Evolutionary conservation across 2,113 vertebrate species (phyloP), one percentile per base, ranked within the genome.

Genomic region (Sinocyclocheilus maitianheensis): DNA sequence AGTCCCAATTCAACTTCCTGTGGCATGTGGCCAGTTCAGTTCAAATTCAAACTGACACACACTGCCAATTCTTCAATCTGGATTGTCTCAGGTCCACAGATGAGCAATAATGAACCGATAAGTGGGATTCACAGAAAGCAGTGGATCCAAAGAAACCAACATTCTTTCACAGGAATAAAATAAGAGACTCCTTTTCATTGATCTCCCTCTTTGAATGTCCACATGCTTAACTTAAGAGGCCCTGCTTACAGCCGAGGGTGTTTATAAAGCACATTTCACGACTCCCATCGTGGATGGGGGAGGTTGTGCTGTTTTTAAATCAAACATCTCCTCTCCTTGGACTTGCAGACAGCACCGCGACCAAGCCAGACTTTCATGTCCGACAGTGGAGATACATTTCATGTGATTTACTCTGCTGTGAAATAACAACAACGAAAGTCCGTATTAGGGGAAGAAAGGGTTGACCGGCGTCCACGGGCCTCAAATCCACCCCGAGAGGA

Each of bases 61-160:
- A 4, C 18, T 22, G 4, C 37, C 10, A 72, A 12, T n/a, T n/a
- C 4, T 43, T 71, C 16, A 43, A 72, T 37, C 34, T 37, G 77
- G 48, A 83, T 26, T 37, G 37, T 81, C 37, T 71, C 46, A 60
- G 6, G 58, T n/a, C 7, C 22, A 60, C 60, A 8, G 79, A 81
- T 83, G 18, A 90, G 79, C 84, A 84, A 78, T 86, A 81, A 88
- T 0, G 90, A 83, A 75, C 24, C 84, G 75, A 65, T 81, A 89
- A 60, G 55, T 40, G 30, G 22, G 22, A 34, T 81, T 65, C 24
- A 30, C 14, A 24, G 67, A 87, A 92, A 87, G 77, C 79, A 77
- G 90, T 63, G 40, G 89, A 89, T 91, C 86, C 88, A 92, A 90
- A 93, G 94, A 94, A 91, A 92, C 89, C 91, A 93, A 89, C 87